These are phyloP conservation scores for Rhipidura dahli DNA, from an alignment of 2,113 vertebrate genomes.

Conservation along the genomic window DNA sequence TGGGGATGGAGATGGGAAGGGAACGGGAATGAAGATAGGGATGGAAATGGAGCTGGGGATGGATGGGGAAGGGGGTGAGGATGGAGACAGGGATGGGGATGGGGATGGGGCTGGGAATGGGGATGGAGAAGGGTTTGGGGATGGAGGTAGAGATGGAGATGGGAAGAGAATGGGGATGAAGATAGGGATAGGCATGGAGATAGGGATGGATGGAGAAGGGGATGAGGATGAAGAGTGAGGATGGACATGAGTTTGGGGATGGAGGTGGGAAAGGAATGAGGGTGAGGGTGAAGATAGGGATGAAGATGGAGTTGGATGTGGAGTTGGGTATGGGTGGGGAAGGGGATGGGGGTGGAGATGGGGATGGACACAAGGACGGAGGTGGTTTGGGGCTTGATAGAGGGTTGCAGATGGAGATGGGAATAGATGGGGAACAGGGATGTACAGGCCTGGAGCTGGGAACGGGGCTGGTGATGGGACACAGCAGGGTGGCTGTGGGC, in stretches of 20 bases:
- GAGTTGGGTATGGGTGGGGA: background rate
- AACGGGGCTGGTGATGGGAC: rapidly evolving
- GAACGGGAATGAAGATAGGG: too few relatives aligned
- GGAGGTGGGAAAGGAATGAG: background rate
- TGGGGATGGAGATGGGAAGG: too few relatives aligned
- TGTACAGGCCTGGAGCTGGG: background rate
- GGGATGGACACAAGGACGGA: rapidly evolving
- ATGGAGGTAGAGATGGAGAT: background rate
- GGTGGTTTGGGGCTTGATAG: too few relatives aligned
- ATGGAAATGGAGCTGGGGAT: too few relatives aligned
- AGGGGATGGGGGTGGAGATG: too few relatives aligned
- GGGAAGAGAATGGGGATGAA: too few relatives aligned
- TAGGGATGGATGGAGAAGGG: too few relatives aligned
- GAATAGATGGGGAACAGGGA: too few relatives aligned
- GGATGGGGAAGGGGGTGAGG: too few relatives aligned
- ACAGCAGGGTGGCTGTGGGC: background rate
- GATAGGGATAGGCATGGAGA: background rate
- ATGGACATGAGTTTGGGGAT: background rate
- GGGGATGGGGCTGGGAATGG: background rate
- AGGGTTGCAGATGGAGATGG: background rate
- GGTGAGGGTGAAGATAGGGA: too few relatives aligned
- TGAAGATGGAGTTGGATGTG: too few relatives aligned
- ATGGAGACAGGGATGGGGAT: background rate
- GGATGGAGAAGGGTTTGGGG: background rate
- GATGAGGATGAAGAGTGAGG: too few relatives aligned